Conservation (phyloP, 1,140 invertebrate species). For the Anoplophora glabripennis region DNA sequence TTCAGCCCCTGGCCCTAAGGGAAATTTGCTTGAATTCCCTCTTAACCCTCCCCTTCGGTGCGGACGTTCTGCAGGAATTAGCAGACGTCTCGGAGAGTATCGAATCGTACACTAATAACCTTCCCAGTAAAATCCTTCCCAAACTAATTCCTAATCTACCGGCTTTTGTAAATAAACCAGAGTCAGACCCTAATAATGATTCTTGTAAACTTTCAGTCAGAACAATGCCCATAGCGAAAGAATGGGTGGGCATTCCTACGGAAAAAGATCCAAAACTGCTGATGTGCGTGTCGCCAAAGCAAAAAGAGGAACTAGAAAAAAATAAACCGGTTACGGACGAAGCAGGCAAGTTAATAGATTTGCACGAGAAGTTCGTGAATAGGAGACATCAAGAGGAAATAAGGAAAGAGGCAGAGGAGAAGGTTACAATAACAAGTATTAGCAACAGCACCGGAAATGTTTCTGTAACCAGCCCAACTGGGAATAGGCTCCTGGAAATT, state of each 20-base stretch:
- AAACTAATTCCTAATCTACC: conserved; percentile 17
- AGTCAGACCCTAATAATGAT: conserved; percentile 11
- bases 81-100: conserved; percentile 62
- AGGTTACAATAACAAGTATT: conserved; percentile 31
- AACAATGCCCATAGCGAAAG: conserved; percentile 34
- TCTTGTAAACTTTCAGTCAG: conserved; percentile 22
- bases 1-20: conserved; percentile 45
- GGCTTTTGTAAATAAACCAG: conserved; percentile 6
- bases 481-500: conserved; percentile 54
- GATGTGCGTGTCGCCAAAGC: conserved; percentile 69
- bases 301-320: conserved; percentile 56
- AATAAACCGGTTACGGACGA: conserved; percentile 52
- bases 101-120: conserved; percentile 26
- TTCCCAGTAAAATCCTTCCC: conserved; percentile 19
- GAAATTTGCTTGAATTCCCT: conserved; percentile 63
- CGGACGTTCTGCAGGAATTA: conserved; percentile 63
- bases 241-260: conserved; percentile 60
- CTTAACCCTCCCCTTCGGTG: conserved; percentile 62
- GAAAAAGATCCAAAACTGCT: conserved; percentile 58
- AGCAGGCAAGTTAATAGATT: conserved; percentile 61
- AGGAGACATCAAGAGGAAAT: conserved; percentile 56
- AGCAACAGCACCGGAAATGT: not conserved
- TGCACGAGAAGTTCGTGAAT: conserved; percentile 66
- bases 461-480: not conserved
- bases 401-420: conserved; percentile 31